Evolutionary conservation across 2,888 invertebrate genomes (phyloP), one percentile per base, ranked within the genome.

Genomic region (Pristionchus exspectatus): DNA sequence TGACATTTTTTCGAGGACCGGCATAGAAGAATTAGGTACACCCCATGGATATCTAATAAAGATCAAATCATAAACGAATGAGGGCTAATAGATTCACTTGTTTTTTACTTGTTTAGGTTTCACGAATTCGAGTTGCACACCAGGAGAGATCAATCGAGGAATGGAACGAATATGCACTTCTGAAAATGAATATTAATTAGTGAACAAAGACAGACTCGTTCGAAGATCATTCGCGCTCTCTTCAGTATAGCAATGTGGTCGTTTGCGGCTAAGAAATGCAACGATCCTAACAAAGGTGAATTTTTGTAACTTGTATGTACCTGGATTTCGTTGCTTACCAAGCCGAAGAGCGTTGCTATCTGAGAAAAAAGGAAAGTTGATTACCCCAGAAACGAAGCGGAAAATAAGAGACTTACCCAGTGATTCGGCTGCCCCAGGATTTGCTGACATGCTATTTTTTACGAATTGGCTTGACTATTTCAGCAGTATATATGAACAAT

Each of bases 1-100:
- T 18, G 10, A n/a, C 83, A 54, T 84, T 33, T 50, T 81, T 44
- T 84, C 84, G 18, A 84, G 84, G 12, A 56, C 56, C 3, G 84
- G 84, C 84, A 84, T 84, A 1, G 56, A 84, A 18, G 56, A 16
- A 7, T 54, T 56, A 0, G 24, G 24, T 21, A 18, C 0, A 56
- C n/a, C 30, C 84, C 84, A 84, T n/a, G n/a, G 27, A 27, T 12
- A n/a, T 24, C 77, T 77, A 44, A 38, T 2, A 77, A 24, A 21
- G 44, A 74, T n/a, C 16, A 33, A 77, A 77, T 21, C 1, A 10
- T n/a, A 77, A 33, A 77, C 44, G 18, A 44, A 44, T 44, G 12
- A 77, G 21, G 21, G 30, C 5, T 33, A 14, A n/a, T n/a, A 12
- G 24, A 66, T 33, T 9, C 12, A 77, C 77, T n/a, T 77, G 38